Conservation (phyloP, 2,888 invertebrate species). For the Hermodice carunculata region DNA sequence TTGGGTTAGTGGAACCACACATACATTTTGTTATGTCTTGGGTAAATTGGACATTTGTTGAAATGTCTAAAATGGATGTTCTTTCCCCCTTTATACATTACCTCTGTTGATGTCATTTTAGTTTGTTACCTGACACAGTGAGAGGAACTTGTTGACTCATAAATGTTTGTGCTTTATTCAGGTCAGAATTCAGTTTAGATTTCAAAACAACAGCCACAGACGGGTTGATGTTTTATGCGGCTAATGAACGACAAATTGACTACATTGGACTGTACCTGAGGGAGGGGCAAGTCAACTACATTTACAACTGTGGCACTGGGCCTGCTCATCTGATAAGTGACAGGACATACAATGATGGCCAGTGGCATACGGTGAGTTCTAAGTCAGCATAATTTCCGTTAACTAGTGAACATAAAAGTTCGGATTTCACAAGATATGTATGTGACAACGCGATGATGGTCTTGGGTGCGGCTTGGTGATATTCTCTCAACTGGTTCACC, state of each 20-base stretch:
- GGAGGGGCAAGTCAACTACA: conserved; percentile 83
- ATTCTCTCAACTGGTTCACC: too few species aligned
- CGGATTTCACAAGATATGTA: too few species aligned
- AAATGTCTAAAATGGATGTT: too few species aligned
- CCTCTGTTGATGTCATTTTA: not conserved
- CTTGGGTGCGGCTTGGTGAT: too few species aligned
- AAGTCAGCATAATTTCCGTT: too few species aligned
- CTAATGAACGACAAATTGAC: conserved; percentile 79
- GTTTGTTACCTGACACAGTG: not conserved
- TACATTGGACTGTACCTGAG: conserved; percentile 88
- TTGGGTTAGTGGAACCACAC: too few species aligned
- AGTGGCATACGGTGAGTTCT: conserved; percentile 91
- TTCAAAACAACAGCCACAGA: conserved; percentile 83
- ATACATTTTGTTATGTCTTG: too few species aligned
- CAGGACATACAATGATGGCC: conserved; percentile 82
- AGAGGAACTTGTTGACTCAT: too few species aligned
- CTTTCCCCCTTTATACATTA: too few species aligned
- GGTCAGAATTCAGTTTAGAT: conserved; percentile 82
- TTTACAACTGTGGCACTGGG: conserved; percentile 90
- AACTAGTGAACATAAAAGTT: too few species aligned
- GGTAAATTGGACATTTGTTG: too few species aligned
- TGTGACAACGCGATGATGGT: too few species aligned
- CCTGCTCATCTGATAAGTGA: conserved; percentile 79
- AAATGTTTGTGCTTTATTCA: conserved; percentile 55
- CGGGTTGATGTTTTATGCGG: conserved; percentile 85